Percentiles rank a stretch among this genome's conserved stretches.
Evolutionary conservation across 2,797 vertebrate genomes (phyloP).

Genomic region (Lycodopsis pacificus): DNA sequence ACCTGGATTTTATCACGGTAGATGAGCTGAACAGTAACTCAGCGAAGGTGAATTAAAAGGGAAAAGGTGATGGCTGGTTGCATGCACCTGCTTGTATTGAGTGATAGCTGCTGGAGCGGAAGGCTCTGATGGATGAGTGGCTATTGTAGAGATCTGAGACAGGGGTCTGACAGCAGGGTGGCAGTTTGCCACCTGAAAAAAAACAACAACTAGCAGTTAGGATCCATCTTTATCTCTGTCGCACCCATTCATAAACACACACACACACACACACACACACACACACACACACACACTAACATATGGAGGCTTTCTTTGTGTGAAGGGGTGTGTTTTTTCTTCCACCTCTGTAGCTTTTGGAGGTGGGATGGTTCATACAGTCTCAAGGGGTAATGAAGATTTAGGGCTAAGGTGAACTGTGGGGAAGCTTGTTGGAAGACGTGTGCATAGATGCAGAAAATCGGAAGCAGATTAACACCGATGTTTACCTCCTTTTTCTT

Average conservation of each 20-base stretch:
- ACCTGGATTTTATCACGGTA: not conserved
- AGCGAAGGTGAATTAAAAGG: conserved; percentile 62
- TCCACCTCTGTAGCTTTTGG: conserved; percentile 9
- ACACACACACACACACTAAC: not conserved
- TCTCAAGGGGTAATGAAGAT: conserved; percentile 26
- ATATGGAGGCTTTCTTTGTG: not conserved
- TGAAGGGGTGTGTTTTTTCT: not conserved
- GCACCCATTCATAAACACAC: conserved; percentile 44
- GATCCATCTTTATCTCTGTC: conserved; percentile 51
- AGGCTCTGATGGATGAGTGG: conserved; percentile 72
- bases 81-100: conserved; percentile 71
- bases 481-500: not conserved
- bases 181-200: conserved; percentile 56
- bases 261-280: not conserved
- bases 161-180: conserved; percentile 63
- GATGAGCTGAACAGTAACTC: conserved; percentile 35
- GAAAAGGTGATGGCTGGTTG: conserved; percentile 56
- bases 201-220: conserved; percentile 36
- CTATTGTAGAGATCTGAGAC: conserved; percentile 53
- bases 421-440: not conserved
- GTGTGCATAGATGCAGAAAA: conserved; percentile 36
- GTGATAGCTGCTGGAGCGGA: conserved; percentile 73
- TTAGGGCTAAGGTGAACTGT: conserved; percentile 20
- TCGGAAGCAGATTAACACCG: conserved; percentile 13
- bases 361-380: conserved; percentile 8